Evolutionary conservation across 2,797 vertebrate species (phyloP).

Genomic region (Anguilla pacifica): DNA sequence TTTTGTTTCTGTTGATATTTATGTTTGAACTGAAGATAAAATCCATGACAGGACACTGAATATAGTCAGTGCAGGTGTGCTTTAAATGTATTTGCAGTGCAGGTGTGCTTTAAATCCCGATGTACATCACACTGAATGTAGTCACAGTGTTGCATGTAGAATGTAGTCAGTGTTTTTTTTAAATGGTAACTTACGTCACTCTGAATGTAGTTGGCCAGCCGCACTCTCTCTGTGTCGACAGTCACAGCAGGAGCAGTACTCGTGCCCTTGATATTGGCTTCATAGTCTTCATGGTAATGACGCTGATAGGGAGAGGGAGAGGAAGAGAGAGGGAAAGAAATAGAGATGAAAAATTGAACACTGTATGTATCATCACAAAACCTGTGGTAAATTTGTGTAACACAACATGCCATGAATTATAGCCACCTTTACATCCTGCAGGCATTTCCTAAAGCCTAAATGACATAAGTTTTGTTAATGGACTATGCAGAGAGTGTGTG

Average conservation of each 20-base stretch:
- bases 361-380: background rate
- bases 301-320: conserved; percentile 66
- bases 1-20: too few species aligned
- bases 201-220: conserved; percentile 86
- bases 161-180: background rate
- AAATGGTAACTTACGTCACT: conserved; percentile 77
- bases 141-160: background rate
- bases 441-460: background rate
- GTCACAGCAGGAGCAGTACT: conserved; percentile 85
- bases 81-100: background rate
- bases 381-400: background rate
- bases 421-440: background rate
- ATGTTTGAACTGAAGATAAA: too few species aligned
- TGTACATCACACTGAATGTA: background rate
- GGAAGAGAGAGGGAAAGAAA: background rate
- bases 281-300: conserved; percentile 86
- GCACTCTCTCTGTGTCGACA: conserved; percentile 85
- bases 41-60: too few species aligned
- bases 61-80: too few species aligned
- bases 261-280: conserved; percentile 82
- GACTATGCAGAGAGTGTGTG: background rate
- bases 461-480: background rate
- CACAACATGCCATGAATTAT: background rate
- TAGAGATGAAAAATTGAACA: background rate
- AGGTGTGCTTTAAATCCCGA: background rate